Evolutionary conservation across 2,888 invertebrate genomes (phyloP).

Genomic region (Limenitis camilla): DNA sequence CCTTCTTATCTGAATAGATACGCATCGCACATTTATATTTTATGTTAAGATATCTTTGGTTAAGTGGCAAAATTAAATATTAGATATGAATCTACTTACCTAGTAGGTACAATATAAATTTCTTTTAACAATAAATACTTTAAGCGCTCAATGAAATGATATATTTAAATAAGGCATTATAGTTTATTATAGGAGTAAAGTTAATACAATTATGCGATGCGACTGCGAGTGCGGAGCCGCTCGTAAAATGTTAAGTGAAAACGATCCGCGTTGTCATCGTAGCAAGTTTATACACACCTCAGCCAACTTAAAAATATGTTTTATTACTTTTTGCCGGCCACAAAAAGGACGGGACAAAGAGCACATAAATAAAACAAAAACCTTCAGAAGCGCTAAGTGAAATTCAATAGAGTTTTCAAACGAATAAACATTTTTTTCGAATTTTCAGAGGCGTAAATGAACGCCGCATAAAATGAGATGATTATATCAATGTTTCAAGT

Average conservation of each 20-base stretch:
- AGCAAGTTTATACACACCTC: slow-evolving; percentile 47
- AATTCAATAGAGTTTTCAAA: slow-evolving; percentile 21
- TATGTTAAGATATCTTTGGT: slow-evolving; percentile 8
- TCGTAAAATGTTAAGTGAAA: slow-evolving; percentile 54
- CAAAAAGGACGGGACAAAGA: slow-evolving; percentile 33
- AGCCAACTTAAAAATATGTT: slow-evolving; percentile 44
- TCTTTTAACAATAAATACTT: slow-evolving; percentile 1
- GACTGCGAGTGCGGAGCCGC: slow-evolving; percentile 22
- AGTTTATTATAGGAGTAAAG: slow-evolving; percentile 35
- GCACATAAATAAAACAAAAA: slow-evolving; percentile 18
- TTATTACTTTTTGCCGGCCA: slow-evolving; percentile 38
- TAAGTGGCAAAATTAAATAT: slow-evolving; percentile 10
- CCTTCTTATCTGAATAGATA: slow-evolving; percentile 15
- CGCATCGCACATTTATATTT: slow-evolving; percentile 9
- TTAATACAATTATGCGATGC: slow-evolving; percentile 29
- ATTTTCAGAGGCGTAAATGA: slow-evolving; percentile 20
- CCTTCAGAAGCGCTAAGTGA: slow-evolving; percentile 6
- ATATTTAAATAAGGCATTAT: slow-evolving; percentile 26
- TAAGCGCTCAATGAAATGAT: slow-evolving; percentile 3
- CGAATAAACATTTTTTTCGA: slow-evolving; percentile 5
- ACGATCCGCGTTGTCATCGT: slow-evolving; percentile 60
- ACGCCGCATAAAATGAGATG: slow-evolving; percentile 22
- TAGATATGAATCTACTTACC: slow-evolving; percentile 7
- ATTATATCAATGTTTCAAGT: slow-evolving; percentile 55
- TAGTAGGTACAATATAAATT: neutral